Evolutionary conservation across 2,113 vertebrate species (phyloP).

Genomic region (Arizona elegans): DNA sequence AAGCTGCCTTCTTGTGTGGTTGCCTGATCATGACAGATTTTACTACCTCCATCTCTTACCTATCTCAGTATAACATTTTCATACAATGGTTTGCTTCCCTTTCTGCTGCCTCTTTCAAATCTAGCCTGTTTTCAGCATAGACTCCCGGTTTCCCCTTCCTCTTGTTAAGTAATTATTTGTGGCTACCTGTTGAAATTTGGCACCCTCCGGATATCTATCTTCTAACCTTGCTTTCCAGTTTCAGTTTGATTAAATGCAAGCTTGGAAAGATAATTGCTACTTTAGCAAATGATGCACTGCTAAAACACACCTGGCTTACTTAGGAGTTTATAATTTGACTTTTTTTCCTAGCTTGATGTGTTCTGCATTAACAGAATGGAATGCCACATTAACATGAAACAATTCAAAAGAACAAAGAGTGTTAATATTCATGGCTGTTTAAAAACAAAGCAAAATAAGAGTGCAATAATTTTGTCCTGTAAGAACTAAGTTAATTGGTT

Average conservation of each 20-base stretch:
- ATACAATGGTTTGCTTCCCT: not conserved
- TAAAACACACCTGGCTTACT: constrained; percentile 1
- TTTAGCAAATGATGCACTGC: constrained; percentile 13
- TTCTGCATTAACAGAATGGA: not conserved
- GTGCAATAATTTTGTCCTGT: not conserved
- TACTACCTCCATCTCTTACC: not conserved
- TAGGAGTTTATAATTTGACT: constrained; percentile 5
- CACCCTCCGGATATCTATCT: not conserved
- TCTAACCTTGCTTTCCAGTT: not conserved
- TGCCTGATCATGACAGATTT: not conserved
- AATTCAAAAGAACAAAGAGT: constrained; percentile 12
- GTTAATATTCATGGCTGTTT: not conserved
- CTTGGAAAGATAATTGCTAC: constrained; percentile 3
- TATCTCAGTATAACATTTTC: not conserved
- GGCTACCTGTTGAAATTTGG: not conserved
- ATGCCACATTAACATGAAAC: constrained; percentile 7
- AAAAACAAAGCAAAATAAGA: not conserved
- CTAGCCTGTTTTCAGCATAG: not conserved
- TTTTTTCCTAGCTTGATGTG: not conserved
- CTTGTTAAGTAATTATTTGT: not conserved
- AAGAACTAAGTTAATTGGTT: not conserved
- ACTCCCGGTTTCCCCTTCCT: not conserved
- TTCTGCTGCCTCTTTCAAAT: not conserved
- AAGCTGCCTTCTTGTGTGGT: not conserved
- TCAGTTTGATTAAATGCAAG: constrained; percentile 14